Evolutionary conservation across 2,113 vertebrate genomes (phyloP), one percentile per base, ranked within the genome.

Genomic region (Girardinichthys multiradiatus): DNA sequence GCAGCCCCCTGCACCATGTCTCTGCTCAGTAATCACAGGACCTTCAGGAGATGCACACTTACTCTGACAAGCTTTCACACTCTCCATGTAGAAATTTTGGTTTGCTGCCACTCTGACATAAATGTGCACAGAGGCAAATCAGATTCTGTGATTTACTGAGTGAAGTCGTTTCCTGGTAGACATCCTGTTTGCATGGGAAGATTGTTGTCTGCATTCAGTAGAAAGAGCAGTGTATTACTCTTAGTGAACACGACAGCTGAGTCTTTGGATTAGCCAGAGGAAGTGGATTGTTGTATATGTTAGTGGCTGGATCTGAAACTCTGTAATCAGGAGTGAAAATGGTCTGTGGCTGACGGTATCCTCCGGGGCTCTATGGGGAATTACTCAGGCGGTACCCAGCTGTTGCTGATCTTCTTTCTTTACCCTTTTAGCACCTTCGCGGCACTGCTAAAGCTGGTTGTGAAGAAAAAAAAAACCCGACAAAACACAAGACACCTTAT

Each of bases 261-360:
- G 61, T 79, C 80, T 89, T 89, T 63, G 83, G 84, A 81, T 80
- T 75, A 77, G 74, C 82, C 64, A 64, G 82, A 90, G 80, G 90
- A 88, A 85, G 88, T 87, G 81, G 86, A 85, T 89, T 85, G 84
- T 87, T 88, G 72, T 90, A 77, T 87, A 85, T 89, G 90, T 91
- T 92, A 91, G 87, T 75, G 86, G 84, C 84, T 94, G 92, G 48
- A 92, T 93, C 93, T 92, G 90, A 86, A 85, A 88, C 84, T 90
- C 85, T 86, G 88, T 92, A 92, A 92, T 92, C 87, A 94, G 88
- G 92, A 92, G 92, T 92, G 93, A 93, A 92, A 90, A 92, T 93
- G 86, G 89, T 90, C 81, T 86, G 80, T 30, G 86, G 82, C 86
- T 73, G 48, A 90, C 90, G 90, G 91, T 91, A 90, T 92, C 92